phyloP scores from a whole-genome alignment of 2,797 vertebrate species.

The Hippopotamyrus pictus region DNA sequence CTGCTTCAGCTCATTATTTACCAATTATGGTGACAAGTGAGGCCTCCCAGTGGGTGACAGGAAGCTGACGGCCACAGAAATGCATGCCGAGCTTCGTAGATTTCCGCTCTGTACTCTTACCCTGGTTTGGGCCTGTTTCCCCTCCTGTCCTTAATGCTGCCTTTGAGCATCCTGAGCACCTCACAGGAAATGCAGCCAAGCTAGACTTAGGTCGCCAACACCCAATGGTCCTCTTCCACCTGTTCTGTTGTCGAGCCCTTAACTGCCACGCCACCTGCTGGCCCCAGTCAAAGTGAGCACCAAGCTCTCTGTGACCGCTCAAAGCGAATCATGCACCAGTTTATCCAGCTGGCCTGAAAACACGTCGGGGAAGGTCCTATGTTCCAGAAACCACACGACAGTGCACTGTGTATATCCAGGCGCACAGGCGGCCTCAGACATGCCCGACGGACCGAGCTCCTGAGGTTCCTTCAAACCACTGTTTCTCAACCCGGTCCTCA shows the following conservation, averaged over 20 bases:
- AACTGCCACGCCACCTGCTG: background rate
- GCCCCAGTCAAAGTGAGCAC: background rate
- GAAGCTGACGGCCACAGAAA: background rate
- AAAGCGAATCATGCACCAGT: background rate
- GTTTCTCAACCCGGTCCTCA: background rate
- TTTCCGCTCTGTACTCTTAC: background rate
- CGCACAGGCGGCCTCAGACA: background rate
- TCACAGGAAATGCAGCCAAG: background rate
- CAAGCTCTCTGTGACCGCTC: background rate
- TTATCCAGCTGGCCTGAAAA: background rate
- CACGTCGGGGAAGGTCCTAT: background rate
- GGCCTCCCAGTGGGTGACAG: constrained; percentile 5
- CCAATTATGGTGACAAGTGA: constrained; percentile 11
- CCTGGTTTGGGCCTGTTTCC: background rate
- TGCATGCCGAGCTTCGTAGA: background rate
- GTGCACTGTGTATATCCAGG: background rate
- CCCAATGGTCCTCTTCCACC: background rate
- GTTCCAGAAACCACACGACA: background rate
- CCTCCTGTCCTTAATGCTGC: background rate
- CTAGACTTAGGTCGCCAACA: background rate
- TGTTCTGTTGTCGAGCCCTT: background rate
- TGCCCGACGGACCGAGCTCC: background rate
- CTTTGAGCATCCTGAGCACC: background rate
- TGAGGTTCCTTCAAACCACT: background rate
- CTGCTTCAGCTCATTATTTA: background rate